Evolutionary conservation across 2,113 vertebrate species (phyloP).

Genomic region (Periophthalmus modestus): DNA sequence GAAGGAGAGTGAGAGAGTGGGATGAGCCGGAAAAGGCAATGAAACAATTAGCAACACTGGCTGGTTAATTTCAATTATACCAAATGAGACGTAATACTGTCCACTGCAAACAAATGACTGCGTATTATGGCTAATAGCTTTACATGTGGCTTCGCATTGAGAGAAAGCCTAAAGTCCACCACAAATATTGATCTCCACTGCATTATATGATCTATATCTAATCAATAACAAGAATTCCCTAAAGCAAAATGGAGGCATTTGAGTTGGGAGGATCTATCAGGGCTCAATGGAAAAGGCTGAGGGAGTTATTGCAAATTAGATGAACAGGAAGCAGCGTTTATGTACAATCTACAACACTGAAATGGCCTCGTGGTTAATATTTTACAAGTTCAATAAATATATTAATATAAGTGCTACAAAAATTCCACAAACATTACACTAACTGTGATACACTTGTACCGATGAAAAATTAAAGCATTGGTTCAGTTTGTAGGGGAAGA

Average conservation of each 20-base stretch:
- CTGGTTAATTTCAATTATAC: slow-evolving; percentile 15
- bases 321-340: slow-evolving; percentile 2
- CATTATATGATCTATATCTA: slow-evolving; percentile 26
- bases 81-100: slow-evolving; percentile 15
- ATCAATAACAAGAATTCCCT: slow-evolving; percentile 39
- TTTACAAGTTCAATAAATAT: background rate
- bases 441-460: background rate
- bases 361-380: slow-evolving; percentile 25
- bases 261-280: background rate
- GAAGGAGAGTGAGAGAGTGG: background rate
- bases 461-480: background rate
- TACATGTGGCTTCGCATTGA: background rate
- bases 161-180: slow-evolving; percentile 3
- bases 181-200: slow-evolving; percentile 26
- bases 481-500: background rate
- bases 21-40: slow-evolving; percentile 28
- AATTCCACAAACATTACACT: background rate
- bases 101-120: background rate
- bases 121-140: background rate
- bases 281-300: background rate
- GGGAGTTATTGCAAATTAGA: slow-evolving; percentile 31
- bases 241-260: slow-evolving; percentile 15
- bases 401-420: slow-evolving; percentile 4
- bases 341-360: slow-evolving; percentile 31
- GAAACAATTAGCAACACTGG: slow-evolving; percentile 39